Base-by-base conservation (phyloP, 1,140 invertebrate genomes). In the Rhopalosiphum maidis region DNA sequence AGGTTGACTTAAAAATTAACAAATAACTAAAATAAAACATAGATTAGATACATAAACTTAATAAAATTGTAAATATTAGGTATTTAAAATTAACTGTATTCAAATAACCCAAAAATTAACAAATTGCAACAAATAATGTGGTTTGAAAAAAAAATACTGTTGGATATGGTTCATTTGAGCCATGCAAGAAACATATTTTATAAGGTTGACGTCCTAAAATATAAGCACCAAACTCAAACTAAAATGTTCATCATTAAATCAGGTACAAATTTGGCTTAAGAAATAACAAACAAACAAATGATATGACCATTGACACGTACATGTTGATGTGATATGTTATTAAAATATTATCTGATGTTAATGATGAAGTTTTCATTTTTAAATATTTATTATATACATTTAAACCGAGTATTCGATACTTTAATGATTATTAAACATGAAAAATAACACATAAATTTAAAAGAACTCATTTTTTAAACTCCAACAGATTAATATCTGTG, bases 301-400 rank as follows among this genome's bases (percentile, higher is more conserved):
- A 93, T 93, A 93, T 93, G 91, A 92, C 30, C 30, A 46, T 83
- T n/a, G 68, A 93, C 77, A 55, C 25, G n/a, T 55, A 54, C 37
- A 51, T 9, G 35, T 93, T 93, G 41, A 85, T 86, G 35, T 93
- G 91, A 93, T 93, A 93, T 93, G 91, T 93, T 93, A 60, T 68
- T 48, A 51, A 83, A 30, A 82, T 82, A 77, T n/a, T 77, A 77
- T 35, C 68, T 83, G 30, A n/a, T 48, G n/a, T 51, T 54, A 43
- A 82, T 35, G 21, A 82, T 77, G 15, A 30, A 15, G 2, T 91
- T 23, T 83, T 8, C 9, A 30, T 35, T 91, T 48, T 91, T 35
- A 35, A 23, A 82, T 35, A 48, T 82, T 60, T 41, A 18, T 82
- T 83, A 46, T 37, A 46, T 91, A 83, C 43, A 83, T 83, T 82